Evolutionary conservation across 1,140 invertebrate genomes (phyloP).

Genomic region (Diploscapter pachys): DNA sequence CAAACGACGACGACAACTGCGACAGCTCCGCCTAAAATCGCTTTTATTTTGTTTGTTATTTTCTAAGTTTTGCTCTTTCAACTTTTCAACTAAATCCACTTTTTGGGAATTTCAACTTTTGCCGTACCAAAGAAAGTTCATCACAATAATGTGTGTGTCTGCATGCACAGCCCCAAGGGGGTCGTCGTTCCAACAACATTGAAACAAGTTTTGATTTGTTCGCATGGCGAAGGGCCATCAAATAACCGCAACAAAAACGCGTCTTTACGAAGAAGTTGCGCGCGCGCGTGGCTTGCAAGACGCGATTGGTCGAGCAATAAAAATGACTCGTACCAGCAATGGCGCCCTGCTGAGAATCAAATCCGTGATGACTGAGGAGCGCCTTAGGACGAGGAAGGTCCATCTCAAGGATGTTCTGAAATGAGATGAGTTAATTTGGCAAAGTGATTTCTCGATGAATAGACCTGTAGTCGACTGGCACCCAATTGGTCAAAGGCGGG

Average conservation of each 20-base stretch:
- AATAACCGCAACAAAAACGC: no score
- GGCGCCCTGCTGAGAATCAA: slow-evolving; percentile 56
- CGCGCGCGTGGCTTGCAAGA: no score
- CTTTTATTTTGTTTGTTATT: not conserved
- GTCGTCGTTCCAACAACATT: no score
- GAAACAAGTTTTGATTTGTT: no score
- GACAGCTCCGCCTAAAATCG: slow-evolving; percentile 47
- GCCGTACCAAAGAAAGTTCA: no score
- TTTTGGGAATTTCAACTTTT: no score
- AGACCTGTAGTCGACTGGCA: slow-evolving; percentile 47
- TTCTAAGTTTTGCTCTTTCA: no score
- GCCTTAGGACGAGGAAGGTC: slow-evolving; percentile 58
- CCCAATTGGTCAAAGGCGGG: slow-evolving; percentile 55
- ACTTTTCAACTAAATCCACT: no score
- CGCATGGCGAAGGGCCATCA: no score
- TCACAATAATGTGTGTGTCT: no score
- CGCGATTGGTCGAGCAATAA: not conserved
- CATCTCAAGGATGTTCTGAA: slow-evolving; percentile 58
- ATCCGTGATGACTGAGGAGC: slow-evolving; percentile 53
- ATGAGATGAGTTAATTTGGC: not conserved
- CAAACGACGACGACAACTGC: slow-evolving; percentile 58
- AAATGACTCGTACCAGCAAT: slow-evolving; percentile 41
- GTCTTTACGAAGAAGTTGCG: no score
- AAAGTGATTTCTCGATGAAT: not conserved
- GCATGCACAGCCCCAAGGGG: no score